Evolutionary conservation across 2,113 vertebrate species (phyloP).

Genomic region (Regulus satrapa): DNA sequence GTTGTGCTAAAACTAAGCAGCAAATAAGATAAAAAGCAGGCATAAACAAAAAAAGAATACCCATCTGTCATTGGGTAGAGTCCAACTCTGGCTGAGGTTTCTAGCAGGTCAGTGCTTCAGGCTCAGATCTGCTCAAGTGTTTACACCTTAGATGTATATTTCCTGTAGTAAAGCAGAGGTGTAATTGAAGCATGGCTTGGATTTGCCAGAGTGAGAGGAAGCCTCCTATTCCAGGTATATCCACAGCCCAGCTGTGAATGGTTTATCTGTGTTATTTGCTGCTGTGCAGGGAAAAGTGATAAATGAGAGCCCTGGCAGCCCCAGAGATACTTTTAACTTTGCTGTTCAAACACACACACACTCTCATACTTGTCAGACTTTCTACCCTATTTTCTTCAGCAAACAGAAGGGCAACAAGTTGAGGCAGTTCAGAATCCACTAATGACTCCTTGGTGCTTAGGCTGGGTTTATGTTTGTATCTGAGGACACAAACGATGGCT

Average conservation of each 20-base stretch:
- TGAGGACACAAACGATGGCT: not conserved
- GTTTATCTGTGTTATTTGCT: not conserved
- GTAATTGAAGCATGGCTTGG: not conserved
- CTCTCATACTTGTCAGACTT: not conserved
- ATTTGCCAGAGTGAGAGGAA: not conserved
- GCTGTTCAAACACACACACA: not conserved
- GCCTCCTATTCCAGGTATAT: not conserved
- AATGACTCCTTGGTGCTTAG: not conserved
- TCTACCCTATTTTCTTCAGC: not conserved
- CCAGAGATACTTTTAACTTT: not conserved
- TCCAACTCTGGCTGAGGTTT: not conserved
- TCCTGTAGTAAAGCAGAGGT: not conserved
- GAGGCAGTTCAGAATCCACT: not conserved
- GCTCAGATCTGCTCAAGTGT: not conserved
- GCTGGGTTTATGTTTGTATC: not conserved
- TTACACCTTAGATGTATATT: not conserved
- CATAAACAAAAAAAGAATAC: conserved; percentile 18
- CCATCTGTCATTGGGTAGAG: not conserved
- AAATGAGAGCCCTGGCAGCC: not conserved
- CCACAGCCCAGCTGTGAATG: not conserved
- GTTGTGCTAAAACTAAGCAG: not conserved
- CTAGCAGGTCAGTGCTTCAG: not conserved
- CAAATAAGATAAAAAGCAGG: not conserved
- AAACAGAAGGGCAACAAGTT: not conserved
- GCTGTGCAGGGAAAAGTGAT: not conserved